These are phyloP conservation scores for Hippocampus barbouri DNA, from an alignment of 2,113 vertebrate genomes.

Conservation along the genomic window DNA sequence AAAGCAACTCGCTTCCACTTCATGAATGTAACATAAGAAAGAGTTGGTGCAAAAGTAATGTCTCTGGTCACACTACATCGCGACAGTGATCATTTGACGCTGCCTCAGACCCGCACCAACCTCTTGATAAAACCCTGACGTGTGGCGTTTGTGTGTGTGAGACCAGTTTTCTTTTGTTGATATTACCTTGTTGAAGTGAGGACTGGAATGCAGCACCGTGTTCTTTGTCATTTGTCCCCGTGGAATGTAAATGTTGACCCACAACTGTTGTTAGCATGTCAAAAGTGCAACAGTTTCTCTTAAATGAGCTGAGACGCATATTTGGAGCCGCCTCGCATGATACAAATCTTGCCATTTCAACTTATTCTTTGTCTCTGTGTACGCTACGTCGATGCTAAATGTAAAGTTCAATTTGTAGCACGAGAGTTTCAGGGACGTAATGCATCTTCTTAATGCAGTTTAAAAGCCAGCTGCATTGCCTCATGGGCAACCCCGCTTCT, in stretches of 20 bases:
- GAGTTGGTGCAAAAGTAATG: neutral
- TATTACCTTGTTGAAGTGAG: slow-evolving; percentile 53
- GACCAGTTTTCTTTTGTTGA: slow-evolving; percentile 18
- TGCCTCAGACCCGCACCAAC: neutral
- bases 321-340: neutral
- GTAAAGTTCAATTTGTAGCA: slow-evolving; percentile 5
- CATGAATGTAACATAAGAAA: neutral
- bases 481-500: slow-evolving; percentile 3
- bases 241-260: slow-evolving; percentile 64
- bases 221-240: slow-evolving; percentile 51
- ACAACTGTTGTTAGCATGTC: slow-evolving; percentile 46
- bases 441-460: slow-evolving; percentile 20
- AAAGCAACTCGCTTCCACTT: neutral
- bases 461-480: slow-evolving; percentile 24
- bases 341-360: neutral
- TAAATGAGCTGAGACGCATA: slow-evolving; percentile 20
- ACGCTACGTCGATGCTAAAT: neutral
- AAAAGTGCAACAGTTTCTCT: slow-evolving; percentile 51
- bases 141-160: slow-evolving; percentile 9
- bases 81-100: neutral
- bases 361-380: neutral
- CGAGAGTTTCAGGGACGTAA: slow-evolving; percentile 34
- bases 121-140: neutral
- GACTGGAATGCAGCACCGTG: slow-evolving; percentile 60
- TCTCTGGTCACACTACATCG: neutral